Base-by-base conservation (phyloP, 2,888 invertebrate genomes). In the Nezara viridula region DNA sequence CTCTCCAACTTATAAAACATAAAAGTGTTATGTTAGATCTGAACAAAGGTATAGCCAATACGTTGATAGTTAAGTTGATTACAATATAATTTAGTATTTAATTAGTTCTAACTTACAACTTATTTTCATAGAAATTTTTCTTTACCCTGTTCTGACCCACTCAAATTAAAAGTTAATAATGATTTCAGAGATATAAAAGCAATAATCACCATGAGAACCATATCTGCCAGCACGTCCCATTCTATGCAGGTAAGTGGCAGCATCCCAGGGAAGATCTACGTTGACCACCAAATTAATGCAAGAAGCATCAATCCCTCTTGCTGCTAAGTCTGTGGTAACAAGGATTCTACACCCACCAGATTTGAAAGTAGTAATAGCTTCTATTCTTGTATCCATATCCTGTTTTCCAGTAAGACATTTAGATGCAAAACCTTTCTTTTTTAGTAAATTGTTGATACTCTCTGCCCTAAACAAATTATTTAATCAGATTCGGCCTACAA, bases 171-270 rank as follows among this genome's bases (percentile, higher is more conserved):
- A 55, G n/a, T 9, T 12, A 10, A n/a, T n/a, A n/a, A n/a, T n/a
- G n/a, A n/a, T n/a, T n/a, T n/a, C n/a, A n/a, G n/a, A n/a, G n/a
- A n/a, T n/a, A n/a, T n/a, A n/a, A n/a, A 19, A 73, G 21, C 4
- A 37, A 73, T 73, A 85, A 60, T 87, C 90, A 88, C 98, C 98
- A 92, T 95, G 95, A 1, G 97, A 95, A 0, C 99, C 99, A 94
- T 96, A 99, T 90, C 99, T 94, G 0, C 99, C 99, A 81, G 98
- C 98, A 92, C 99, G 95, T 0, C 99, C 99, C 92, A 98, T 98
- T 92, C 99, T 94, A 93, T 99, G 99, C 90, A 98, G 94, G 94
- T 98, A 98, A 32, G 97, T 98, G 91, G 96, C 95, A 91, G 95
- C 94, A 92, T 97, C 96, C 90, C 92, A 92, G 0, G 99, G 98